Evolutionary conservation across 2,888 invertebrate genomes (phyloP).

Genomic region (Torymus tubicola): DNA sequence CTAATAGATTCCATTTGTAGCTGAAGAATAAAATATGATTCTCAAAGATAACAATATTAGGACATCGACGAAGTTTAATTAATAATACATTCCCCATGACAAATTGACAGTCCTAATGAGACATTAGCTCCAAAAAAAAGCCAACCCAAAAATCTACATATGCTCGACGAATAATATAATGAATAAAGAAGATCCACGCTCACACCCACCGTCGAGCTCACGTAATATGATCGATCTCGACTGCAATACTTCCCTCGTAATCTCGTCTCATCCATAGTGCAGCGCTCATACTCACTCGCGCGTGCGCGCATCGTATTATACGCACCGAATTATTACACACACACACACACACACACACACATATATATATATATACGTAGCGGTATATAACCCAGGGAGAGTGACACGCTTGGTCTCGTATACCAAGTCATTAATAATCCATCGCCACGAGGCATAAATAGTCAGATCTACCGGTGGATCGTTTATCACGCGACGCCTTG

Average conservation of each 20-base stretch:
- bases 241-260: slow-evolving; percentile 60
- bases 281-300: neutral
- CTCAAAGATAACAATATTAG: no score
- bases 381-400: neutral
- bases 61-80: no score
- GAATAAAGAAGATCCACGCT: neutral
- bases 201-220: neutral
- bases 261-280: slow-evolving; percentile 49
- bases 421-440: slow-evolving; percentile 67
- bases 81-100: no score
- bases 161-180: neutral
- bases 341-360: neutral
- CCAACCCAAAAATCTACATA: no score
- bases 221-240: slow-evolving; percentile 50
- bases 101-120: no score
- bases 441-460: slow-evolving; percentile 63
- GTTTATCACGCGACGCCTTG: slow-evolving; percentile 66
- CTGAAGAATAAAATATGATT: no score
- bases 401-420: slow-evolving; percentile 38
- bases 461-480: slow-evolving; percentile 59
- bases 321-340: slow-evolving; percentile 30
- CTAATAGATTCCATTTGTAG: no score
- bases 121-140: no score
- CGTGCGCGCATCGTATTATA: slow-evolving; percentile 32
- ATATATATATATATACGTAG: no score